Evolutionary conservation across 2,888 invertebrate species (phyloP).

Genomic region (Tineola bisselliella): DNA sequence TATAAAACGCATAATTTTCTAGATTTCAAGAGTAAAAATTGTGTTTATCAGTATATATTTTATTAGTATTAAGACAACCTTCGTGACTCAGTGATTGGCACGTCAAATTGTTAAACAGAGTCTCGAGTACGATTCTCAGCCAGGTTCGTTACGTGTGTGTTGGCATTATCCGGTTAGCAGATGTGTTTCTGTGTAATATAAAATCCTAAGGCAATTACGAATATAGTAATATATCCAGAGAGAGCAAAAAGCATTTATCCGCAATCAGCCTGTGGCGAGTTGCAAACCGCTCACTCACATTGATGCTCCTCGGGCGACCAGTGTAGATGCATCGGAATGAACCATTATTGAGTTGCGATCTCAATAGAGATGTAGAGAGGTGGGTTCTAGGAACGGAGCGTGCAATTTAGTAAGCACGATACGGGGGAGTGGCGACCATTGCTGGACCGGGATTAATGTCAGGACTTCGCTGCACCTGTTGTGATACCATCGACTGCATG

Average conservation of each 20-base stretch:
- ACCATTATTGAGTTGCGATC: conserved; percentile 17
- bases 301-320: background rate
- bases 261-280: conserved; percentile 5
- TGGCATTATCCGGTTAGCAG: background rate
- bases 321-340: background rate
- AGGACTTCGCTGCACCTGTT: background rate
- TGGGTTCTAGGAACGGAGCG: conserved; percentile 24
- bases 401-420: conserved; percentile 39
- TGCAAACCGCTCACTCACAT: background rate
- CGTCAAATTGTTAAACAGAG: too few species aligned
- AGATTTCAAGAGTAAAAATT: too few species aligned
- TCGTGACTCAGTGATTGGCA: too few species aligned
- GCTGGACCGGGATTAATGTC: conserved; percentile 34
- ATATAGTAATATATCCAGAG: background rate
- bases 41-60: too few species aligned
- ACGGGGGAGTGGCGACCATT: conserved; percentile 42
- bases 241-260: background rate
- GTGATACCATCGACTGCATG: background rate
- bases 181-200: background rate
- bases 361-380: conserved; percentile 17
- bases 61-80: too few species aligned
- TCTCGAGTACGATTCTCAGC: too few species aligned
- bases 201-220: background rate
- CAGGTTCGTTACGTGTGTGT: too few species aligned
- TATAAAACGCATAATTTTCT: too few species aligned